Evolutionary conservation across 2,797 vertebrate species (phyloP).

Genomic region (Odontamblyopus lacepedii): DNA sequence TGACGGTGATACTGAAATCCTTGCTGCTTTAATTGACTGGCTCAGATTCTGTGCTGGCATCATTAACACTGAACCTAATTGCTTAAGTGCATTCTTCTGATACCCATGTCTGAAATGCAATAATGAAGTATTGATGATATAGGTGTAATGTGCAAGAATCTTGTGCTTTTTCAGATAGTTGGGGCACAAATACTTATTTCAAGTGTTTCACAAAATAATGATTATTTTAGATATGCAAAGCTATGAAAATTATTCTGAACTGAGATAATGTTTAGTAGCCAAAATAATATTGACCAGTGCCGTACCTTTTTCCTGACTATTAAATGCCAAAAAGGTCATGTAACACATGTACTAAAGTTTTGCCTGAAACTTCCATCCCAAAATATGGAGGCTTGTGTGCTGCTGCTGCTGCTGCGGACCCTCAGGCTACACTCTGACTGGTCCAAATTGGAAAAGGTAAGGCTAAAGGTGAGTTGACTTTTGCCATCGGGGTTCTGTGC

Average conservation of each 20-base stretch:
- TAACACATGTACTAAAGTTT: constrained; percentile 29
- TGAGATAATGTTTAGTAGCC: neutral
- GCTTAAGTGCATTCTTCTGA: constrained; percentile 28
- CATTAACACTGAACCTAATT: constrained; percentile 49
- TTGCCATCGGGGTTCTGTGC: constrained; percentile 33
- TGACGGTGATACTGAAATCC: constrained; percentile 48
- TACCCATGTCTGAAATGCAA: constrained; percentile 12
- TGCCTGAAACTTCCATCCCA: constrained; percentile 17
- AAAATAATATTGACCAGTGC: no score
- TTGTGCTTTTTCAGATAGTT: neutral
- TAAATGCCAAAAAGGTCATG: neutral
- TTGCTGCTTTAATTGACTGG: constrained; percentile 56
- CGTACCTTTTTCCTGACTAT: neutral
- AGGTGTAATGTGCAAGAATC: neutral
- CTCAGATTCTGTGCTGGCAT: constrained; percentile 45
- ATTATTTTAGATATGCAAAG: no score
- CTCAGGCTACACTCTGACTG: constrained; percentile 26
- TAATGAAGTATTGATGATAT: neutral
- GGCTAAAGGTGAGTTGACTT: constrained; percentile 46
- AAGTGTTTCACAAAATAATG: neutral
- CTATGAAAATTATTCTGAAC: neutral
- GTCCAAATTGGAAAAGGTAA: constrained; percentile 35
- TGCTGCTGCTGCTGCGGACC: constrained; percentile 6
- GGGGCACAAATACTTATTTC: neutral
- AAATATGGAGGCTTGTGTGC: constrained; percentile 11